Base-by-base conservation (phyloP, 1,140 invertebrate genomes). In the Drosophila biarmipes region DNA sequence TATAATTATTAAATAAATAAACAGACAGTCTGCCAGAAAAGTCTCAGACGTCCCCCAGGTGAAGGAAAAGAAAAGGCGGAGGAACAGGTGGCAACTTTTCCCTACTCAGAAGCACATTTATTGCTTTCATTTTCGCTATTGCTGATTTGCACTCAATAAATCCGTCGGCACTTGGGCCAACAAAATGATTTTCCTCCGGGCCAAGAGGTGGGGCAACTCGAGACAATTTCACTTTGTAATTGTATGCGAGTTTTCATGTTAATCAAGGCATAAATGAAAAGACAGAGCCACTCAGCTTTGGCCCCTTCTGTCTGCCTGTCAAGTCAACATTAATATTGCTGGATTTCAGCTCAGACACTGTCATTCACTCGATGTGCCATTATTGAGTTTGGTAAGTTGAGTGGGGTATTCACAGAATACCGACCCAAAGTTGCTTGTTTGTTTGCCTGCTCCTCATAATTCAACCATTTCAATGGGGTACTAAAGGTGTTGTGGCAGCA, bases 1-100 rank as follows among this genome's bases (percentile, higher is more conserved):
- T 75, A 89, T 86, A 82, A 86, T 82, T 82, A 87, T 87, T 86
- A 87, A 86, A 86, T 87, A 87, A 86, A 87, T 78, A 75, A 87
- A 87, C 73, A 71, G 68, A 37, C 46, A 48, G 42, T 46, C 53
- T 40, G 63, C 48, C 76, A 64, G 37, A 34, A 38, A 74, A 42
- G 53, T 31, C 46, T 1, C 72, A 57, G 73, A 75, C 61, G 57
- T 53, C 57, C 55, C 24, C 29, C 37, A 75, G 63, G 57, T 62
- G 45, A 6, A 31, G 3, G 6, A 21, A 14, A 46, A 14, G 6
- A 17, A 3, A 7, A 24, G 40, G 15, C 8, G 12, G 15, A 10
- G 31, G 12, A 17, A 11, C 27, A 62, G 63, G 43, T 40, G 56
- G 62, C 12, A 43, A 55, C 55, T 31, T 67, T 54, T 56, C 35